A percentile compares a stretch with the other conserved stretches of the same genome.
phyloP scores from a whole-genome alignment of 2,797 vertebrate genomes.

The Acestrorhynchus altus region DNA sequence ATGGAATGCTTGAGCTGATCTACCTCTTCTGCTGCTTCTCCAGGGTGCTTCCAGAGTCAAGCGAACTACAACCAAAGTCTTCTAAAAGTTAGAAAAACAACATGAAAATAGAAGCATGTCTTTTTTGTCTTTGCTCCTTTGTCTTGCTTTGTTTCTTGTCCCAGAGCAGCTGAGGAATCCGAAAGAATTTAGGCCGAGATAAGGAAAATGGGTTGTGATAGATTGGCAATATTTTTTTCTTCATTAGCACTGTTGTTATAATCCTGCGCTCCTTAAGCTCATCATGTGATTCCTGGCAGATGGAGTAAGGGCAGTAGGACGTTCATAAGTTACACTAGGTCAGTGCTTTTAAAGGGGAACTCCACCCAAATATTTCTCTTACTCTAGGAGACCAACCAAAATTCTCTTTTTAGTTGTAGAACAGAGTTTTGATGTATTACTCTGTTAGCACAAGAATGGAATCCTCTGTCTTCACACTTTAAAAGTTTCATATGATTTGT shows the following conservation, averaged over 20 bases:
- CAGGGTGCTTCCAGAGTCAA: not conserved
- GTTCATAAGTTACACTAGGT: constrained; percentile 10
- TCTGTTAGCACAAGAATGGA: no score
- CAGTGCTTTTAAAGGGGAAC: constrained; percentile 3
- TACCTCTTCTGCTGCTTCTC: constrained; percentile 10
- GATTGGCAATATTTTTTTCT: constrained; percentile 49
- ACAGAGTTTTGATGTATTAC: no score
- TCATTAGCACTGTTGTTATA: constrained; percentile 20
- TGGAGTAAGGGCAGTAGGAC: constrained; percentile 15
- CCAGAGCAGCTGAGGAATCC: constrained; percentile 70
- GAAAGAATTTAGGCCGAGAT: constrained; percentile 74
- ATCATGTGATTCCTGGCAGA: constrained; percentile 21
- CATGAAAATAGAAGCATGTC: constrained; percentile 3
- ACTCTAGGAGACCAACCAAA: not conserved
- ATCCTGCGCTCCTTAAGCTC: constrained; percentile 28
- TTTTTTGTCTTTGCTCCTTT: not conserved
- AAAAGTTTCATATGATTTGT: no score
- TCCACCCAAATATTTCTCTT: not conserved
- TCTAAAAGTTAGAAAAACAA: constrained; percentile 30
- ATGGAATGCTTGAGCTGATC: not conserved
- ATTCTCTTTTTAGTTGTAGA: not conserved
- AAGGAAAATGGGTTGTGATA: constrained; percentile 68
- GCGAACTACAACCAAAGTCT: constrained; percentile 1
- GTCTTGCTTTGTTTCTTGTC: constrained; percentile 50
- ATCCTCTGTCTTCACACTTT: no score